These are phyloP conservation scores for Mobula birostris DNA, from an alignment of 2,113 vertebrate genomes.

Conservation along the genomic window DNA sequence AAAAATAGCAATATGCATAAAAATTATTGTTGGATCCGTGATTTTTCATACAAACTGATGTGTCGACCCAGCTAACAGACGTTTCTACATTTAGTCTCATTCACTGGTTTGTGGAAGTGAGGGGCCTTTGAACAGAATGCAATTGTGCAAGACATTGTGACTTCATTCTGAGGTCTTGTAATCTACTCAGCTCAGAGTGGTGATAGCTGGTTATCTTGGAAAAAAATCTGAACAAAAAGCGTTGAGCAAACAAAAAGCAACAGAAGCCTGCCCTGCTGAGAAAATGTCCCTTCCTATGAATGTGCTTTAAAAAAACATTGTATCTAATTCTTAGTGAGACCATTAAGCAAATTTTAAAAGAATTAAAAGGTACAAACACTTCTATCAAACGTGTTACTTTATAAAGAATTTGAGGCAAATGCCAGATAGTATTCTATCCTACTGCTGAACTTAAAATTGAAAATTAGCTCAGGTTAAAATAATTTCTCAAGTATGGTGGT, in stretches of 20 bases:
- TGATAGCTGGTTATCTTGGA: neutral
- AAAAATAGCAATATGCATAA: neutral
- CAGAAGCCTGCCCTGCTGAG: neutral
- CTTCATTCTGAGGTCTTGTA: neutral
- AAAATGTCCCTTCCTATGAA: neutral
- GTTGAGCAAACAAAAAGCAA: neutral
- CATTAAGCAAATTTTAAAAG: neutral
- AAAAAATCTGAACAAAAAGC: neutral
- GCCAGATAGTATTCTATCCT: neutral
- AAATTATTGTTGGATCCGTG: neutral
- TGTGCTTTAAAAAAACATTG: neutral
- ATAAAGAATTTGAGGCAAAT: neutral
- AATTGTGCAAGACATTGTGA: neutral
- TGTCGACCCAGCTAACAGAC: neutral
- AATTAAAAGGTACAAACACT: neutral
- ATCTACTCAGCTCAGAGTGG: neutral
- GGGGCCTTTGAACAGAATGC: neutral
- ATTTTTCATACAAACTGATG: slow-evolving; percentile 1
- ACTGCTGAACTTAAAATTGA: neutral
- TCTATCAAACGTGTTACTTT: neutral
- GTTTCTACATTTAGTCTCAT: neutral
- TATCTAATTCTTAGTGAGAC: neutral
- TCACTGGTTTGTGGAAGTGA: neutral
- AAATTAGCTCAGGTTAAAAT: neutral
- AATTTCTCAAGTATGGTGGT: neutral